Percentiles rank a stretch among this genome's conserved stretches.
Evolutionary conservation across 2,113 vertebrate genomes (phyloP).

Genomic region (Lasiurus cinereus): DNA sequence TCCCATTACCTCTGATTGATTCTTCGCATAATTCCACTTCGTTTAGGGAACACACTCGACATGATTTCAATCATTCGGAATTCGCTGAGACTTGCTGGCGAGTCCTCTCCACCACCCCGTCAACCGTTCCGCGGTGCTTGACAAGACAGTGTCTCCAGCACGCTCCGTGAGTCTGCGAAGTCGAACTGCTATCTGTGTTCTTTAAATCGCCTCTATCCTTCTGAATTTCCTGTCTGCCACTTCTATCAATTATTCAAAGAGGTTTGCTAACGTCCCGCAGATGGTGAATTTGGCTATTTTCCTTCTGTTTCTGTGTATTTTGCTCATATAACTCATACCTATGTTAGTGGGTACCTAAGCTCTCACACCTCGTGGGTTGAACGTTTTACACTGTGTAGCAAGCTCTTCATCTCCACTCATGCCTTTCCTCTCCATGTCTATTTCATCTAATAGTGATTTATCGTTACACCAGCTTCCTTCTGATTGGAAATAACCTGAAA

Average conservation of each 20-base stretch:
- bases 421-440: not conserved
- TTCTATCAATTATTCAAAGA: not conserved
- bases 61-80: not conserved
- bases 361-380: not conserved
- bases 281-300: not conserved
- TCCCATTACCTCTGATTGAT: not conserved
- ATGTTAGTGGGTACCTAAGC: too few relatives aligned
- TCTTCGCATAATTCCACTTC: not conserved
- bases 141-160: not conserved
- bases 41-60: not conserved
- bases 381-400: not conserved
- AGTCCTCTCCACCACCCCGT: not conserved
- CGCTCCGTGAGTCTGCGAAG: not conserved
- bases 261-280: not conserved
- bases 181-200: not conserved
- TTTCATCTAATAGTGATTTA: not conserved
- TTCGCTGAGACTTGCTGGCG: not conserved
- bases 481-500: slow-evolving; percentile 27
- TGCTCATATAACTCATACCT: not conserved
- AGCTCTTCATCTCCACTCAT: not conserved
- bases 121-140: not conserved
- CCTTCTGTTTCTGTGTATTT: not conserved
- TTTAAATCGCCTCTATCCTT: not conserved
- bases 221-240: not conserved
- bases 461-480: not conserved